These are phyloP conservation scores for Andrena trimmerana DNA, from an alignment of 2,888 invertebrate species.

Conservation along the genomic window DNA sequence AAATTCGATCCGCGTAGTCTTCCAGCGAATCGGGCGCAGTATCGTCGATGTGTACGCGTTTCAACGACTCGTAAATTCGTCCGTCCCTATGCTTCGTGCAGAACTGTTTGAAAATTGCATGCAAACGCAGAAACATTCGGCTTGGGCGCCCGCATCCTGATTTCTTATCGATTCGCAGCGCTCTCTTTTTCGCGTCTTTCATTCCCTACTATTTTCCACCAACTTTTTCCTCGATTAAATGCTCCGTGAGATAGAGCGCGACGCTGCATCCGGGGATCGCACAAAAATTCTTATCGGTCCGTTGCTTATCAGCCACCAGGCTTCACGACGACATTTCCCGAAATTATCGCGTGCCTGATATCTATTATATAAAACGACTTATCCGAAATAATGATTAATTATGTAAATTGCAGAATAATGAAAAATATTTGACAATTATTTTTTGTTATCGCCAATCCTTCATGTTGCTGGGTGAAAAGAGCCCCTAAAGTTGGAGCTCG, in stretches of 20 bases:
- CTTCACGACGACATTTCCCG: slow-evolving; percentile 8
- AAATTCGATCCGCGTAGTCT: slow-evolving; percentile 36
- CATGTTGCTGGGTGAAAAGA: no score
- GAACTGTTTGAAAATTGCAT: slow-evolving; percentile 76
- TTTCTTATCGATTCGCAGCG: slow-evolving; percentile 74
- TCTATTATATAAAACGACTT: slow-evolving; percentile 4
- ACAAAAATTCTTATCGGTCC: slow-evolving; percentile 46
- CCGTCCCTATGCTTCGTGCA: slow-evolving; percentile 70
- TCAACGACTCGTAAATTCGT: slow-evolving; percentile 77
- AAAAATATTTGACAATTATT: no score
- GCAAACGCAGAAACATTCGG: slow-evolving; percentile 76
- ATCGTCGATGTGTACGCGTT: slow-evolving; percentile 63
- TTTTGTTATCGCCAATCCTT: no score
- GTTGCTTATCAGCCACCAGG: slow-evolving; percentile 34
- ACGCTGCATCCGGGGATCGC: slow-evolving; percentile 4
- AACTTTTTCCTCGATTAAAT: slow-evolving; percentile 41
- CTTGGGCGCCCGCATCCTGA: slow-evolving; percentile 53
- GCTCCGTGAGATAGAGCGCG: slow-evolving; percentile 40
- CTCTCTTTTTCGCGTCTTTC: slow-evolving; percentile 27
- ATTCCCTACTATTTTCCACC: slow-evolving; percentile 32
- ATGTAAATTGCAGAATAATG: no score
- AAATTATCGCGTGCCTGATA: slow-evolving; percentile 8
- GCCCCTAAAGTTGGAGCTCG: no score
- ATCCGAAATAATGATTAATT: background rate
- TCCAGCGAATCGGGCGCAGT: slow-evolving; percentile 48